Conservation (phyloP, 2,113 vertebrate genomes). For the Spea multiplicata region DNA sequence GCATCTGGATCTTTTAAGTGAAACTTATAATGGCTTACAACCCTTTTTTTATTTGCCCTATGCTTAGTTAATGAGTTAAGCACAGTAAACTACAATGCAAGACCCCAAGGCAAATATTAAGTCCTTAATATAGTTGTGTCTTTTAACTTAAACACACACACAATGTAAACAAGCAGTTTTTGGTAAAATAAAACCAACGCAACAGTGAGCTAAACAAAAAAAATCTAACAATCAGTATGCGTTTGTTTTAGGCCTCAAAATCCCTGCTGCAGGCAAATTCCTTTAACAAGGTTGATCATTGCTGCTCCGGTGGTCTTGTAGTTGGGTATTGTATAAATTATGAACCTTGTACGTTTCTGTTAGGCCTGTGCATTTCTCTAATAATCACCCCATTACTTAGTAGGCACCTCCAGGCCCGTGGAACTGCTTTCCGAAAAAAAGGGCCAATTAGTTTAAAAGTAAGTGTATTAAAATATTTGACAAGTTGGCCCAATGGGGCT, state of each 20-base stretch:
- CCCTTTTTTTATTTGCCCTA: conserved; percentile 25
- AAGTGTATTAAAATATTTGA: conserved; percentile 43
- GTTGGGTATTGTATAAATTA: conserved; percentile 41
- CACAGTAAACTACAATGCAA: conserved; percentile 27
- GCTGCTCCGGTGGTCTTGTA: conserved; percentile 45
- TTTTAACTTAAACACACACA: not conserved
- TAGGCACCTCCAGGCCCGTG: conserved; percentile 41
- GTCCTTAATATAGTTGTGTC: not conserved
- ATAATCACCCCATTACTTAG: conserved; percentile 48
- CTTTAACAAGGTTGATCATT: conserved; percentile 44
- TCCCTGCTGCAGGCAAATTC: conserved; percentile 38
- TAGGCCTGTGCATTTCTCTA: conserved; percentile 43
- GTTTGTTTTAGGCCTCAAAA: conserved; percentile 29
- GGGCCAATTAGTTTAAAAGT: conserved; percentile 42
- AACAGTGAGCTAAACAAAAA: not conserved
- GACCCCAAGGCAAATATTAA: conserved; percentile 20
- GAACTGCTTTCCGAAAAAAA: conserved; percentile 31
- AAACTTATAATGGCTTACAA: conserved; percentile 41
- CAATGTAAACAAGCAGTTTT: not conserved
- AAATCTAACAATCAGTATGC: conserved; percentile 11
- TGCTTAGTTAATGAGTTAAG: conserved; percentile 38
- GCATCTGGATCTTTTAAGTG: conserved; percentile 36
- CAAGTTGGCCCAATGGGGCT: conserved; percentile 31
- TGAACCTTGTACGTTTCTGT: conserved; percentile 39
- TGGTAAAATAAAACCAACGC: not conserved